Evolutionary conservation across 2,113 vertebrate species (phyloP), one percentile per base, ranked within the genome.

Genomic region (Aythya baeri): DNA sequence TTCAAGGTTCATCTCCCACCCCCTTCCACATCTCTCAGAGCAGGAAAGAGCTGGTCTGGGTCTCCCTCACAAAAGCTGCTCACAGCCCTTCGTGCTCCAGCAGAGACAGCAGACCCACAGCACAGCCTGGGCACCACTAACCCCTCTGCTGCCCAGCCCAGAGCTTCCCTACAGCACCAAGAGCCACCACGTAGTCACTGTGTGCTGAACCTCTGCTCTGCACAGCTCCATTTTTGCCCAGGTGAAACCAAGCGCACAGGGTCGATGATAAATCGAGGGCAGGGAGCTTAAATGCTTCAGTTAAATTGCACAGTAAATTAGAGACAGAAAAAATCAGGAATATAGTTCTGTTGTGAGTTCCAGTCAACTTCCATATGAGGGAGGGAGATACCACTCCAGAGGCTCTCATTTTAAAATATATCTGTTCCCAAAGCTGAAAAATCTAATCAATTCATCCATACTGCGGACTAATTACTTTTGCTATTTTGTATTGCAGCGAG

Each of bases 391-490:
- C 0, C 0, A 0, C n/a, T 89, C n/a, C 50, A 88, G 84, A 87
- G 67, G 27, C 41, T 86, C 52, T 66, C 17, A 44, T 87, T 96
- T 97, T 83, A 66, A 94, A 96, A 94, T 32, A 59, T 96, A 75
- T 96, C 96, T 88, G 91, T 90, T 97, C 90, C 77, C 94, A 85
- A 97, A 97, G 95, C 96, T 96, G 94, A 97, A 98, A 65, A 98
- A 94, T 91, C 78, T 96, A 97, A 97, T 96, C 94, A 97, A 97
- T 98, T 97, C 96, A 91, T 95, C 96, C 94, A 95, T 92, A 93
- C 79, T 21, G 41, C 55, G 87, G 91, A 44, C 89, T 97, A 98
- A 96, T 97, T 97, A 93, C 90, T 97, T 97, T 81, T 96, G 82
- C 90, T 94, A 68, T 97, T 97, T 93, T 63, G 59, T 83, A 59